phyloP scores from a whole-genome alignment of 92 coral and sea anemone species.

The Isaurus tuberculatus region DNA sequence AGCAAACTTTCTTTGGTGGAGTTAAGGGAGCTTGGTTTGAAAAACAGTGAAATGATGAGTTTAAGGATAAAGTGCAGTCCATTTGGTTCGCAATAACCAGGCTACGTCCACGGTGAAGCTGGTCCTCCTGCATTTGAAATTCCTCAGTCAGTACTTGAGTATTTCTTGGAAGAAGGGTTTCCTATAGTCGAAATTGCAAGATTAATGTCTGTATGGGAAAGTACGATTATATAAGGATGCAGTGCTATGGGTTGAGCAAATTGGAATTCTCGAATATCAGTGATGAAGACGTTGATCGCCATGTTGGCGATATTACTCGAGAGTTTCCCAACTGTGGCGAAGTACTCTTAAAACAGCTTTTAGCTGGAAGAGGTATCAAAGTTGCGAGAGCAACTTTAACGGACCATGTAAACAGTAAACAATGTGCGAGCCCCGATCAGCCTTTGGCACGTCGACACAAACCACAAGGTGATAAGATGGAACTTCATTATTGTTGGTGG shows the following conservation, averaged over 20 bases:
- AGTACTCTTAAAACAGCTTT: constrained; percentile 48
- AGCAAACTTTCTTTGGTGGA: constrained; percentile 17
- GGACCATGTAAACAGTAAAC: constrained; percentile 44
- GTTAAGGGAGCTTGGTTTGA: constrained; percentile 27
- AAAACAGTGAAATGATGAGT: constrained; percentile 34
- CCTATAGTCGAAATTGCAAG: constrained; percentile 62
- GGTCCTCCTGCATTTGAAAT: constrained; percentile 65
- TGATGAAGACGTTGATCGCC: constrained; percentile 43
- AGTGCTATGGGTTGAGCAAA: constrained; percentile 52
- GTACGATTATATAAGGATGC: constrained; percentile 57
- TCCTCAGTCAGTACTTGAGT: constrained; percentile 64
- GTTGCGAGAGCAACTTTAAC: constrained; percentile 44
- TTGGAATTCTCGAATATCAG: constrained; percentile 44
- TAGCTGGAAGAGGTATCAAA: constrained; percentile 48
- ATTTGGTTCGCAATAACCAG: constrained; percentile 37
- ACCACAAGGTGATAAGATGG: constrained; percentile 57
- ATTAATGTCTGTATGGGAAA: constrained; percentile 66
- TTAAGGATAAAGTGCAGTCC: constrained; percentile 38
- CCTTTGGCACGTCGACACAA: constrained; percentile 49
- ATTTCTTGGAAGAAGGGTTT: constrained; percentile 62
- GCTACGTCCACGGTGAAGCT: constrained; percentile 17
- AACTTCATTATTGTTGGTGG: constrained; percentile 57
- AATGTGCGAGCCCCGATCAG: constrained; percentile 30
- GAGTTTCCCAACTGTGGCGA: constrained; percentile 57
- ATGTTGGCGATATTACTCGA: constrained; percentile 26